Evolutionary conservation across 2,888 invertebrate genomes (phyloP), one percentile per base, ranked within the genome.

Genomic region (Pristionchus japonicus): DNA sequence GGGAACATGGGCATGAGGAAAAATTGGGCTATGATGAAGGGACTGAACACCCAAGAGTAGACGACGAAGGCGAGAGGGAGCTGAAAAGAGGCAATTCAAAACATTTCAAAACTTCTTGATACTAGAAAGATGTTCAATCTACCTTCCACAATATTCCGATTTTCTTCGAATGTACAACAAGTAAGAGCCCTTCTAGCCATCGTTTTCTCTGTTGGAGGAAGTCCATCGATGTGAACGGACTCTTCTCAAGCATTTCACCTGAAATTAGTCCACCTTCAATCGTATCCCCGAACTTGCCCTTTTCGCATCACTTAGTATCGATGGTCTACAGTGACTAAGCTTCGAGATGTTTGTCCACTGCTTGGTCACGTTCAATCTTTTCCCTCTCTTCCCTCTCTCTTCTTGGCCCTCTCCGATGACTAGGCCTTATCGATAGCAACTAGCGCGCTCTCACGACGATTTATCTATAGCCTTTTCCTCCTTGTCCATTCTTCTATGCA

Each of bases 211-310:
- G 98, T 95, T 98, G 98, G 92, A 98, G 96, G 94, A 98, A 98
- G 95, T 98, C 98, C 96, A 97, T 96, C 47, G 98, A 95, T 2
- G 97, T 97, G 95, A 98, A 98, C 6, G 98, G 98, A 9, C 97
- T 97, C 95, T 98, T 98, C 95, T 98, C 98, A 97, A 98, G 98
- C 98, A 98, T 98, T 95, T 98, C 98, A 84, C 98, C 92, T 93
- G 74, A 34, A 92, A 27, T 27, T 23, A 13, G 27, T 27, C 11
- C 11, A 43, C 11, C 11, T 57, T 57, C 20, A 57, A 52, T 6
- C 9, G n/a, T 3, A 52, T 17, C 0, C 52, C 3, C 52, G 3
- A 20, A 20, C 20, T 57, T n/a, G 57, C 20, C 23, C n/a, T 7
- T 23, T n/a, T 57, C 23, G 9, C n/a, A 57, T 57, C 57, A 57